These are phyloP conservation scores for Lydus trimaculatus DNA, from an alignment of 2,888 invertebrate genomes.

Conservation along the genomic window DNA sequence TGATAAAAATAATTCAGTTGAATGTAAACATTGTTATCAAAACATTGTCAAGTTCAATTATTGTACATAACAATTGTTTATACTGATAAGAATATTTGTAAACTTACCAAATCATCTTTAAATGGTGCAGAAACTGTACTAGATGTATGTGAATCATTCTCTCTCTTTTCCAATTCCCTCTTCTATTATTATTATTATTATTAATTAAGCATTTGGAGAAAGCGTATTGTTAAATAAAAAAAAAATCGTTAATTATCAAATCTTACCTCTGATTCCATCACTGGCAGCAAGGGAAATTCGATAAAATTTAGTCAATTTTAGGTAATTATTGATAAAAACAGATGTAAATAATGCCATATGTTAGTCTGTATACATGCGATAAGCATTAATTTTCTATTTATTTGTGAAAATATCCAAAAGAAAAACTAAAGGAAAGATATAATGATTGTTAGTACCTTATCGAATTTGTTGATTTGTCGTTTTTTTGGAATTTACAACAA, in stretches of 20 bases:
- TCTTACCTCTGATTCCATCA: slow-evolving; percentile 46
- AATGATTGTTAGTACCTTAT: background rate
- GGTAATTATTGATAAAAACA: too few relatives aligned
- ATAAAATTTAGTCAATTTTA: slow-evolving; percentile 4
- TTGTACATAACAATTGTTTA: background rate
- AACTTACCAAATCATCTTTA: slow-evolving; percentile 40
- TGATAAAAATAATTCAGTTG: too few relatives aligned
- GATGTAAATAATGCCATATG: background rate
- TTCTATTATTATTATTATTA: slow-evolving; percentile 26
- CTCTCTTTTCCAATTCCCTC: slow-evolving; percentile 42
- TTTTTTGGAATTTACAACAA: too few relatives aligned
- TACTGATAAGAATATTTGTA: background rate
- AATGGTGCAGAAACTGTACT: slow-evolving; percentile 34
- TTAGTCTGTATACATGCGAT: background rate
- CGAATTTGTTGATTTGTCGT: too few relatives aligned
- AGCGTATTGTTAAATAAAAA: too few relatives aligned
- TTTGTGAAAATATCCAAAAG: too few relatives aligned
- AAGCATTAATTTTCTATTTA: background rate
- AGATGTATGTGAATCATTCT: slow-evolving; percentile 39
- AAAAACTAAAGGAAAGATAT: too few relatives aligned
- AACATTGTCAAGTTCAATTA: background rate
- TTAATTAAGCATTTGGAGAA: background rate
- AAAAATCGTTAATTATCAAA: too few relatives aligned
- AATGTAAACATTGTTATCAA: background rate
- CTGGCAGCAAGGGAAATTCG: background rate